Evolutionary conservation across 2,113 vertebrate species (phyloP).

Genomic region (Melierax canorus): DNA sequence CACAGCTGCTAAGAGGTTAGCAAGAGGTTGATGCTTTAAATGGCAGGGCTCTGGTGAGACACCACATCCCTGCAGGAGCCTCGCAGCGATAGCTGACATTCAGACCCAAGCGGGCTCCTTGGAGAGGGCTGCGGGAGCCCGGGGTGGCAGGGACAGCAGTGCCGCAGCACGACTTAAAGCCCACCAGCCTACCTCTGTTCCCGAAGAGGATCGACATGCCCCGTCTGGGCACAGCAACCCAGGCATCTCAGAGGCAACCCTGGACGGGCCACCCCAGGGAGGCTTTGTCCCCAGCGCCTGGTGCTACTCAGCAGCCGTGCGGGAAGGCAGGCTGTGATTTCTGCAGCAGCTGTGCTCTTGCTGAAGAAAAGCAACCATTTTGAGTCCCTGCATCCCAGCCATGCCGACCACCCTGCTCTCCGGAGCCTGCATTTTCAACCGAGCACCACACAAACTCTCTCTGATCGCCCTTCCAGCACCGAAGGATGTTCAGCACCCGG

Average conservation of each 20-base stretch:
- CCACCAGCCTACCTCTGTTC: not conserved
- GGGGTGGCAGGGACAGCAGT: not conserved
- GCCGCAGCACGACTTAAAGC: not conserved
- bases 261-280: not conserved
- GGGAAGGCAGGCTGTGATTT: not conserved
- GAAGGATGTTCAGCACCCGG: not conserved
- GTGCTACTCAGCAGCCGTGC: fast-evolving
- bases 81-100: constrained; percentile 39
- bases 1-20: not conserved
- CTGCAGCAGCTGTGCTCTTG: not conserved
- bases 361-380: not conserved
- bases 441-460: not conserved
- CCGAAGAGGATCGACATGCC: not conserved
- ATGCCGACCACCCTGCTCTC: fast-evolving
- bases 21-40: constrained; percentile 20
- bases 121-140: not conserved
- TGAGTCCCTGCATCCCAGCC: not conserved
- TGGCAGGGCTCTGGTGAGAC: not conserved
- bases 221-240: not conserved
- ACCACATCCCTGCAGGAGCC: constrained; percentile 10
- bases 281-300: not conserved
- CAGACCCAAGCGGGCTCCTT: not conserved
- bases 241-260: not conserved
- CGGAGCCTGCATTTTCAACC: not conserved
- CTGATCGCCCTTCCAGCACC: not conserved